Conservation (phyloP, 2,888 invertebrate species). For the Clostera curtula region DNA sequence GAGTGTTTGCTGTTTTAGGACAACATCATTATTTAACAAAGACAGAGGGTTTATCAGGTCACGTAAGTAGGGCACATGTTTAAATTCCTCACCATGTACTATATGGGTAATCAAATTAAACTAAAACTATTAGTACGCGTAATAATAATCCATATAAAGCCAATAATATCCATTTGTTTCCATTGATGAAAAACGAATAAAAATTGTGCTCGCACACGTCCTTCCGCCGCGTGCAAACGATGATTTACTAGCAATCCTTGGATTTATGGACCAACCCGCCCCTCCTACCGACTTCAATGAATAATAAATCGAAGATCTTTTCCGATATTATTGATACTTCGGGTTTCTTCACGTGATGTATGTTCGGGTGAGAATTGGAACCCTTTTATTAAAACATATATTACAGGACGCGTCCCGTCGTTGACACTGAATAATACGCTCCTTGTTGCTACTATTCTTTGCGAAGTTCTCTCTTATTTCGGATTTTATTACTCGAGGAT, state of each 20-base stretch:
- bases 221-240: conserved; percentile 48
- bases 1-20: too few relatives aligned
- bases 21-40: too few relatives aligned
- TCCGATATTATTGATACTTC: conserved; percentile 66
- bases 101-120: too few relatives aligned
- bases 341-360: conserved; percentile 60
- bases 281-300: conserved; percentile 61
- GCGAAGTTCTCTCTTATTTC: conserved; percentile 50
- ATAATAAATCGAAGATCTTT: conserved; percentile 70
- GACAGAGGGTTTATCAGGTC: too few relatives aligned
- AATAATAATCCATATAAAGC: conserved; percentile 30
- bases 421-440: conserved; percentile 72
- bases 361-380: conserved; percentile 65
- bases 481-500: conserved; percentile 60
- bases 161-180: conserved; percentile 43
- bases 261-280: conserved; percentile 58
- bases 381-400: conserved; percentile 75
- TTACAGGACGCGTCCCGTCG: conserved; percentile 61
- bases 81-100: too few relatives aligned
- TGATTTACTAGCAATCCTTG: conserved; percentile 63
- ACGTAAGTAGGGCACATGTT: too few relatives aligned
- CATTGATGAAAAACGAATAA: conserved; percentile 44
- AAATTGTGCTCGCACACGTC: conserved; percentile 47
- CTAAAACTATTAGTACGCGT: conserved; percentile 16
- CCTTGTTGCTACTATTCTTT: conserved; percentile 65